A percentile compares a stretch with the other conserved stretches of the same genome.
These are phyloP conservation scores for Falco columbarius DNA, from an alignment of 2,797 vertebrate genomes.

Conservation along the genomic window DNA sequence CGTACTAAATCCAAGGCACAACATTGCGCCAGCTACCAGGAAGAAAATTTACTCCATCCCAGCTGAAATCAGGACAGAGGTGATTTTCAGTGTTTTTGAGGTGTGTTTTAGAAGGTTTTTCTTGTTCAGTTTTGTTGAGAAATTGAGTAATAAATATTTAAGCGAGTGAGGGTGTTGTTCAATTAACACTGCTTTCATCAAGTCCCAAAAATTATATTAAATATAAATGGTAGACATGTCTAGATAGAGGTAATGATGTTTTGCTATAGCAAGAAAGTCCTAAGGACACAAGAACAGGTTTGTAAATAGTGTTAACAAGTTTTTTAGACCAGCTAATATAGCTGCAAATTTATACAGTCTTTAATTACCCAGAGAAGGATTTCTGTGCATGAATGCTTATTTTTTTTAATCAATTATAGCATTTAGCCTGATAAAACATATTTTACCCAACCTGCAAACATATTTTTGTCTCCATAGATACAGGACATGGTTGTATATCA, in stretches of 20 bases:
- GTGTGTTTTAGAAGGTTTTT: background rate
- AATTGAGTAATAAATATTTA: background rate
- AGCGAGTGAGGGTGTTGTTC: background rate
- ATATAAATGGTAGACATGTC: background rate
- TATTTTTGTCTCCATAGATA: background rate
- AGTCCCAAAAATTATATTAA: background rate
- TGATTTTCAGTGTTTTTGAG: background rate
- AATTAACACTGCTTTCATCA: background rate
- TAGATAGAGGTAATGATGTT: background rate
- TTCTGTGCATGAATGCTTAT: background rate
- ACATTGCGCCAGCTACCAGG: too few species aligned
- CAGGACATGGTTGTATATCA: background rate
- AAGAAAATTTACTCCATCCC: too few species aligned
- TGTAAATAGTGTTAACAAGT: background rate
- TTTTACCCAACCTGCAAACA: background rate
- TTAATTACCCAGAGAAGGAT: background rate
- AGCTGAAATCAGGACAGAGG: too few species aligned
- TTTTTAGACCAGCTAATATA: background rate
- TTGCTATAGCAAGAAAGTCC: background rate
- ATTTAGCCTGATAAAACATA: background rate
- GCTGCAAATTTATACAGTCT: background rate
- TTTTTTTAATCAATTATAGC: background rate
- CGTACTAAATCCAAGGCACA: too few species aligned
- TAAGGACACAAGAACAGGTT: background rate
- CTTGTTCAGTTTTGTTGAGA: background rate